Base-by-base conservation (phyloP, 2,113 vertebrate genomes). In the Tursiops truncatus region DNA sequence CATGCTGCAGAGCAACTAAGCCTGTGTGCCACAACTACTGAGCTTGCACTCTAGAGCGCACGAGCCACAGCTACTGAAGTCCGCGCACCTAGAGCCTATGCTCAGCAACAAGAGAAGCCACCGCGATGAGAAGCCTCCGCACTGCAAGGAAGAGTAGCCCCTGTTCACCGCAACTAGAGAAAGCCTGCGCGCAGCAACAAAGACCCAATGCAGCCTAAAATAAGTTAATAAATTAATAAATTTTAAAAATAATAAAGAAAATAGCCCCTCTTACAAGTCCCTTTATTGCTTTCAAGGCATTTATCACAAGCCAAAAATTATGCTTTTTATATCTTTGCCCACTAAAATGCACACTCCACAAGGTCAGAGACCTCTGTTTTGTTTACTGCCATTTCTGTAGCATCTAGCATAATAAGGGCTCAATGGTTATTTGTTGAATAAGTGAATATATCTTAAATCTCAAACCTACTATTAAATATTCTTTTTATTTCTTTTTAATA, bases 391-490 rank as follows among this genome's bases (percentile, higher is more conserved):
- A 0, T 86, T 36, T 91, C 20, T 94, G 38, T 79, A 56, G 10
- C 50, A 50, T 84, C 28, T 93, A 73, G n/a, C 14, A 73, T 92
- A 70, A 50, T 80, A 89, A 73, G 5, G 9, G 23, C 14, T 93
- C 36, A 13, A 9, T 91, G 80, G 86, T 85, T 86, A 94, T 70
- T 85, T 95, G 81, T 80, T 82, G 23, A 94, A 87, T 82, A 38
- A 86, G 58, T 90, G 41, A 77, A 14, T 80, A 4, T 65, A 67
- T 82, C 60, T 73, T 67, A 26, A 91, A 84, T 84, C n/a, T 80
- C 76, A 92, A 71, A 53, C 95, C 95, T 93, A 82, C 21, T 44
- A 67, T 56, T 92, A 92, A 96, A 41, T 91, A 25, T 83, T 89
- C 21, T 77, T 87, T 77, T 41, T 92, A 36, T n/a, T 79, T 73